Evolutionary conservation across 2,113 vertebrate genomes (phyloP), one percentile per base, ranked within the genome.

Genomic region (Lepus europaeus): DNA sequence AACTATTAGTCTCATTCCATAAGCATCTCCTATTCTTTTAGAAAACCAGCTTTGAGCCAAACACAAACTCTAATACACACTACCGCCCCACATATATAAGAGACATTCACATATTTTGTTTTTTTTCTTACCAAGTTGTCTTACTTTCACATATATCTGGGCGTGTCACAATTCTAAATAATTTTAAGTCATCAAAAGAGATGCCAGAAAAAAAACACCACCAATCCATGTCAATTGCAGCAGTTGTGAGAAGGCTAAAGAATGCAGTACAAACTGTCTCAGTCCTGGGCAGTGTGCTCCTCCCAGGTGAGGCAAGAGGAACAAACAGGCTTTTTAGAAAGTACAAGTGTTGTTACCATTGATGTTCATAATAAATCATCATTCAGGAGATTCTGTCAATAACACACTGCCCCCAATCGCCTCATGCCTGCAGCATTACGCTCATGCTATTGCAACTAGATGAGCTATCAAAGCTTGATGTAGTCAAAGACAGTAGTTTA

Each of bases 281-380:
- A 87, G 96, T 98, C 87, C 87, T 90, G 86, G 97, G 94, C 97
- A 98, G 95, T 86, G 86, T 93, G 93, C 51, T 94, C 96, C 91
- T 98, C 97, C 96, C 97, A 97, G 96, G 96, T 97, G 97, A 98
- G 83, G 74, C 85, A 82, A 97, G 95, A 14, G 95, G 95, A 97
- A 97, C 96, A 98, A 97, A 96, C 96, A 97, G 94, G 76, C 91
- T 97, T 98, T 97, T 87, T 56, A 97, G 95, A 91, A 96, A 97
- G 97, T 98, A 96, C 96, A 97, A 98, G 97, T 93, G 95, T 97
- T 95, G 92, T 89, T 97, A 79, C 97, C 97, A 97, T 89, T 97
- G 97, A 97, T 97, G 95, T 97, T 97, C 95, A 95, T 98, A 97
- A 98, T 98, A 98, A 98, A 98, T 98, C 98, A 97, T 95, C 97